Evolutionary conservation across 2,113 vertebrate genomes (phyloP).

Genomic region (Podiceps cristatus): DNA sequence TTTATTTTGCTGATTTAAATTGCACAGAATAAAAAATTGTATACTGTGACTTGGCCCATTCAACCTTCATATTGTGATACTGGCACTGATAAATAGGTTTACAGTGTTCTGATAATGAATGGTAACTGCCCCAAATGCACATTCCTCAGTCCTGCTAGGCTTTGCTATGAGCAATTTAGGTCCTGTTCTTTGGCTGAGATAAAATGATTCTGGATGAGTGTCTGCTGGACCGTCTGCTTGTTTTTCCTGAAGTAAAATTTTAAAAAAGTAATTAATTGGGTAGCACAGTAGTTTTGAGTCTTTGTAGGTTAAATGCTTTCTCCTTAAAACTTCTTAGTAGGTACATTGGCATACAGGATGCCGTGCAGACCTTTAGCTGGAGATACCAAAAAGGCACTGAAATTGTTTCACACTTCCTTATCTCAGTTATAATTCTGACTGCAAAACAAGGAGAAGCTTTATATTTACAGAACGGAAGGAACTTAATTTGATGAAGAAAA

Average conservation of each 20-base stretch:
- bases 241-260: conserved; percentile 52
- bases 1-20: conserved; percentile 44
- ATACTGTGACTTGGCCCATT: neutral
- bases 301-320: conserved; percentile 45
- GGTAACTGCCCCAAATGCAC: conserved; percentile 22
- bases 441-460: neutral
- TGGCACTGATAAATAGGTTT: conserved; percentile 52
- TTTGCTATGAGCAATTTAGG: conserved; percentile 56
- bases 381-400: neutral
- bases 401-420: neutral
- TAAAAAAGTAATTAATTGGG: conserved; percentile 28
- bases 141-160: neutral
- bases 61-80: neutral
- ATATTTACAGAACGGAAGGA: neutral
- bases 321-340: neutral
- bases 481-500: neutral
- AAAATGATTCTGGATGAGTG: conserved; percentile 43
- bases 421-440: neutral
- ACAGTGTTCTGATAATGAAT: neutral
- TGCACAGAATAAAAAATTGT: neutral
- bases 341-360: neutral
- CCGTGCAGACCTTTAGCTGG: conserved; percentile 16
- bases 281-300: conserved; percentile 29
- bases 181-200: conserved; percentile 50
- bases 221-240: conserved; percentile 55